Evolutionary conservation across 2,113 vertebrate species (phyloP).

Genomic region (Scytalopus superciliaris): DNA sequence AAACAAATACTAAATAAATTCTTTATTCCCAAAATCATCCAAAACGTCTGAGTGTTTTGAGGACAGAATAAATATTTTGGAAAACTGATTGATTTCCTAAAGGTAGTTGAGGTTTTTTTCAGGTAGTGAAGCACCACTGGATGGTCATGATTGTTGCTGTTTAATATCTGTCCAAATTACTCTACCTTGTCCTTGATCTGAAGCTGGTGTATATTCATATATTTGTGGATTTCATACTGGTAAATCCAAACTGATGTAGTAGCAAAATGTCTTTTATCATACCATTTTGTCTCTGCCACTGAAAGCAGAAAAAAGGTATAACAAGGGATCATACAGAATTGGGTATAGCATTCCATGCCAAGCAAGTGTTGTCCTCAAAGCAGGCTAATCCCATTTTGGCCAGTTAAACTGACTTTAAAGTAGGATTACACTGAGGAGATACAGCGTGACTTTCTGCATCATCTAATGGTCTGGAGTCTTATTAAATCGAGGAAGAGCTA

Average conservation of each 20-base stretch:
- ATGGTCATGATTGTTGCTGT: not conserved
- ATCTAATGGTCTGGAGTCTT: not conserved
- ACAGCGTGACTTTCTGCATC: not conserved
- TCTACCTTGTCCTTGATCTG: not conserved
- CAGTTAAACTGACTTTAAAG: not conserved
- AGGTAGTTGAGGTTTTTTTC: not conserved
- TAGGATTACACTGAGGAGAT: not conserved
- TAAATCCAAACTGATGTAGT: not conserved
- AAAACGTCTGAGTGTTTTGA: not conserved
- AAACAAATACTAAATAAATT: not conserved
- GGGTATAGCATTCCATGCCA: not conserved
- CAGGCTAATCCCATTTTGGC: not conserved
- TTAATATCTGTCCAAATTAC: not conserved
- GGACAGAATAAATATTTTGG: not conserved
- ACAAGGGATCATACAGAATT: not conserved
- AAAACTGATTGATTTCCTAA: not conserved
- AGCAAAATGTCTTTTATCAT: not conserved
- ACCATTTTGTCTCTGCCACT: not conserved
- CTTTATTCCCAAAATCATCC: not conserved
- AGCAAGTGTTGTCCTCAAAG: not conserved
- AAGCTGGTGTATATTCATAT: not conserved
- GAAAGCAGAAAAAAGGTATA: not conserved
- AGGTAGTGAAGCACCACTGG: not conserved
- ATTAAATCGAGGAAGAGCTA: not conserved
- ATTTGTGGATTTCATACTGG: not conserved